These are phyloP conservation scores for Agapornis canus DNA, from an alignment of 2,797 vertebrate species.

Conservation along the genomic window DNA sequence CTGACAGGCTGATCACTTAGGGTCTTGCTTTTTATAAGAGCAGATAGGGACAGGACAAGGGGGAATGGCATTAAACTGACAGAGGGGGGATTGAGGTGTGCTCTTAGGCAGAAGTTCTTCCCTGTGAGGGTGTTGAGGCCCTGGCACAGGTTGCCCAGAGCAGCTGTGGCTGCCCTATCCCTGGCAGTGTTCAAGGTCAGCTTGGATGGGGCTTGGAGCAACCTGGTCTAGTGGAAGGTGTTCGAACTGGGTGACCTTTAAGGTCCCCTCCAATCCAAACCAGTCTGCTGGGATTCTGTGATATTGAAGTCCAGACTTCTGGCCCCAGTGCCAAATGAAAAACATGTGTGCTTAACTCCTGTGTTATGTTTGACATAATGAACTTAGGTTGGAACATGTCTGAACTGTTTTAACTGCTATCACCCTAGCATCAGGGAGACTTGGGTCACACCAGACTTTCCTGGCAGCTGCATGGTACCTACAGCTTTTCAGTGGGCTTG, in stretches of 20 bases:
- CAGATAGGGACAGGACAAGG: background rate
- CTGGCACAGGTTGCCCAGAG: background rate
- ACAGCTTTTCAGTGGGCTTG: background rate
- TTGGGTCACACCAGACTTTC: rapidly evolving
- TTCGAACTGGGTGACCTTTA: background rate
- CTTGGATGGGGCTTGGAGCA: background rate
- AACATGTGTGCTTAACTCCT: background rate
- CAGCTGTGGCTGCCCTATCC: background rate
- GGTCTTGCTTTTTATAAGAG: background rate
- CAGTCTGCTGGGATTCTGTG: background rate
- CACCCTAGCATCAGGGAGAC: rapidly evolving
- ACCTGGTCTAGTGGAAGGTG: background rate
- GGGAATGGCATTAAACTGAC: background rate
- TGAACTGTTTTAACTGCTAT: background rate
- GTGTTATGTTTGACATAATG: background rate
- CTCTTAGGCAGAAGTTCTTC: background rate
- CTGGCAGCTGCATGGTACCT: rapidly evolving
- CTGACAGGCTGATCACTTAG: background rate
- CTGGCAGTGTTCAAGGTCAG: background rate
- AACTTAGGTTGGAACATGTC: rapidly evolving
- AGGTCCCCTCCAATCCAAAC: background rate
- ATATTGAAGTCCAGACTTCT: background rate
- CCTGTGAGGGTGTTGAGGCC: background rate
- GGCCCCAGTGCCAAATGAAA: background rate
- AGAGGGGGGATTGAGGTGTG: background rate